These are phyloP conservation scores for Drosophila novamexicana DNA, from an alignment of 1,140 invertebrate species.

Conservation along the genomic window DNA sequence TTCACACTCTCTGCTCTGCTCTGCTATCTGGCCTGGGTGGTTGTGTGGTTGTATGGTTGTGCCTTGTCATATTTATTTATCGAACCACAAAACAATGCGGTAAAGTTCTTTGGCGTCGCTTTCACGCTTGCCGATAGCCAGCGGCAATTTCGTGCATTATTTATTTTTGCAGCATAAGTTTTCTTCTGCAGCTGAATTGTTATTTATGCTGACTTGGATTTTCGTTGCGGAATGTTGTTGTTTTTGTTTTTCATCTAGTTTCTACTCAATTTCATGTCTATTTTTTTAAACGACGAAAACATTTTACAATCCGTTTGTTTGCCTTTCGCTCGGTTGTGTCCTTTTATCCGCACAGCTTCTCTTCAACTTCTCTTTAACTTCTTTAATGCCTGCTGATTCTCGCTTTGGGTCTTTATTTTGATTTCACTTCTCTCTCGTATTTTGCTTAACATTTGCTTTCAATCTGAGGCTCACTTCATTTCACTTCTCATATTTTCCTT, in stretches of 20 bases:
- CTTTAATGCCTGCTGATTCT: neutral
- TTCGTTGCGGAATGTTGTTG: neutral
- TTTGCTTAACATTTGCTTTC: neutral
- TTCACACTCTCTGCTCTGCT: constrained; percentile 6
- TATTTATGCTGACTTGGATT: constrained; percentile 18
- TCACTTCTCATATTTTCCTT: neutral
- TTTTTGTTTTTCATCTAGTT: neutral
- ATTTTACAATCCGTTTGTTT: constrained; percentile 10
- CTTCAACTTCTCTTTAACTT: no score
- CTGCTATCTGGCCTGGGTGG: constrained; percentile 36
- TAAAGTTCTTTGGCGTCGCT: constrained; percentile 74
- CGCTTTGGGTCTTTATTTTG: neutral
- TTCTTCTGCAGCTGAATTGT: constrained; percentile 17
- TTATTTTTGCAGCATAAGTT: constrained; percentile 34
- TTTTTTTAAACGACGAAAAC: constrained; percentile 4
- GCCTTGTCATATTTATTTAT: constrained; percentile 72
- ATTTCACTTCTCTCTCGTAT: neutral
- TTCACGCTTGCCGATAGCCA: constrained; percentile 33
- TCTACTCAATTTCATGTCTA: constrained; percentile 11
- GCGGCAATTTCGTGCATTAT: constrained; percentile 19
- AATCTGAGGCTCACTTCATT: no score
- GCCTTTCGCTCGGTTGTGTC: neutral
- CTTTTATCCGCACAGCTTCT: neutral
- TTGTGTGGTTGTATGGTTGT: constrained; percentile 16
- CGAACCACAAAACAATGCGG: constrained; percentile 55